These are phyloP conservation scores for Cottoperca gobio DNA, from an alignment of 2,797 vertebrate genomes.

Conservation along the genomic window DNA sequence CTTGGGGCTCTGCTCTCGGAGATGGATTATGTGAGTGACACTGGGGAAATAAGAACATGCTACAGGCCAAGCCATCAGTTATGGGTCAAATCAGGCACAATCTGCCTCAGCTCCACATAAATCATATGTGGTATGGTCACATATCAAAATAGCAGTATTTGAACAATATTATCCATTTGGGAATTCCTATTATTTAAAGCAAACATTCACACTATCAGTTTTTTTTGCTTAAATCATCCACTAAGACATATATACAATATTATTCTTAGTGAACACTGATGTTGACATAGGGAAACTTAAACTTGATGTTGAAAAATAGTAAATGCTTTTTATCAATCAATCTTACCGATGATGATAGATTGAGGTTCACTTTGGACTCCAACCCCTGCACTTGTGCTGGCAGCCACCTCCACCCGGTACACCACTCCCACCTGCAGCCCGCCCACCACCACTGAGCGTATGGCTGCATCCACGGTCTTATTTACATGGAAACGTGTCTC, in stretches of 20 bases:
- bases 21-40: slow-evolving; percentile 85
- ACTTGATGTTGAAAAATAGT: background rate
- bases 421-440: slow-evolving; percentile 95
- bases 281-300: background rate
- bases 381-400: slow-evolving; percentile 95
- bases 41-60: slow-evolving; percentile 87
- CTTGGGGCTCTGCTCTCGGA: slow-evolving; percentile 63
- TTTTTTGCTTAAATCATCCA: background rate
- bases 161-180: slow-evolving; percentile 38
- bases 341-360: slow-evolving; percentile 93
- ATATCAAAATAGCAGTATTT: slow-evolving; percentile 57
- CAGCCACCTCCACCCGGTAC: slow-evolving; percentile 96
- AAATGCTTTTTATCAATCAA: background rate
- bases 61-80: slow-evolving; percentile 84
- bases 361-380: slow-evolving; percentile 97
- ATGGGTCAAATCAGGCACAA: slow-evolving; percentile 84
- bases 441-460: slow-evolving; percentile 96
- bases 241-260: background rate
- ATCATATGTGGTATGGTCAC: slow-evolving; percentile 72
- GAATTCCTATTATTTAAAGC: slow-evolving; percentile 10
- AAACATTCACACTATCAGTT: slow-evolving; percentile 23
- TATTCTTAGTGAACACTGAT: background rate
- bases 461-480: slow-evolving; percentile 97
- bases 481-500: slow-evolving; percentile 98
- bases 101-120: slow-evolving; percentile 75